phyloP scores from a whole-genome alignment of 2,888 invertebrate species.

The Spilarctia lutea region DNA sequence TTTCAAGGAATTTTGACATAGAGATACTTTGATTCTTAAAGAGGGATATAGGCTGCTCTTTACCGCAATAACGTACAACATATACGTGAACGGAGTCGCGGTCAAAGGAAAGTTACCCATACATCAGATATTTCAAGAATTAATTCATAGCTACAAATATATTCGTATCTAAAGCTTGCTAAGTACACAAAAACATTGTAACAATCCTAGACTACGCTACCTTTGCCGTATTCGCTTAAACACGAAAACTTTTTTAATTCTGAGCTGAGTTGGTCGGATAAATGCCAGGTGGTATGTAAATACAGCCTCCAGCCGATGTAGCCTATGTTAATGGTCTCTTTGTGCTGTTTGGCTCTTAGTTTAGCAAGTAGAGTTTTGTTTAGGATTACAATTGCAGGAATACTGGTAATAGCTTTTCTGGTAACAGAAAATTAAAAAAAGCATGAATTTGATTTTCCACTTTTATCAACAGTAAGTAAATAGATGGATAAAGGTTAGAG shows the following conservation, averaged over 20 bases:
- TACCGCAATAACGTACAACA: no score
- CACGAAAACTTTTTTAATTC: conserved; percentile 16
- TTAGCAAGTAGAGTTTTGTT: not conserved
- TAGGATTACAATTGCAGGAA: not conserved
- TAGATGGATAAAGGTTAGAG: no score
- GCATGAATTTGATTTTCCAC: not conserved
- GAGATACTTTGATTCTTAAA: no score
- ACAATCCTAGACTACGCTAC: conserved; percentile 4
- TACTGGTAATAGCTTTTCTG: not conserved
- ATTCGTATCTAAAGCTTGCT: not conserved
- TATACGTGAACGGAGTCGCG: no score
- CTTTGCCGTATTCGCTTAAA: conserved; percentile 7
- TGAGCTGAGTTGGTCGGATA: conserved; percentile 3
- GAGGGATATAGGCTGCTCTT: no score
- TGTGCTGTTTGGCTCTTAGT: not conserved
- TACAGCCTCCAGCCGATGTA: not conserved
- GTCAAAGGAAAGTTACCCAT: no score
- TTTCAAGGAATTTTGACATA: no score
- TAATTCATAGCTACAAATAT: not conserved
- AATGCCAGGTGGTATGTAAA: conserved; percentile 14
- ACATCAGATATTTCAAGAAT: no score
- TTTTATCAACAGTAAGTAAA: not conserved
- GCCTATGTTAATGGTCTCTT: conserved; percentile 4
- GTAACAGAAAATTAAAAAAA: not conserved
- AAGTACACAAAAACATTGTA: not conserved